Evolutionary conservation across 1,140 invertebrate species (phyloP).

Genomic region (Eulimnadia texana): DNA sequence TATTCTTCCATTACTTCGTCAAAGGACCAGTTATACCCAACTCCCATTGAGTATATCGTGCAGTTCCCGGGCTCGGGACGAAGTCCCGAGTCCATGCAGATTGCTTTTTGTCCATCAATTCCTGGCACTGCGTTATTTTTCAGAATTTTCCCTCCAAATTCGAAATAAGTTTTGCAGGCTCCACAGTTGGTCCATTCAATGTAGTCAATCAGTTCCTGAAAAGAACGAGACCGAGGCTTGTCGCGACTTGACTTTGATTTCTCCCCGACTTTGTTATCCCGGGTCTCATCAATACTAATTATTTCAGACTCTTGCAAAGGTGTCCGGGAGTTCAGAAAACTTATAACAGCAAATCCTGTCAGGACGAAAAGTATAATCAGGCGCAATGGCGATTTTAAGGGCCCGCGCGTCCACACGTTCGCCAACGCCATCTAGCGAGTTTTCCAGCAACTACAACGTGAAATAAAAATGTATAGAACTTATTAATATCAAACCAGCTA

Average conservation of each 20-base stretch:
- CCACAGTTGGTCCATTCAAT: neutral
- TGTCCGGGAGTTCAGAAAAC: too few species aligned
- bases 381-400: too few species aligned
- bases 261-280: neutral
- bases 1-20: conserved; percentile 21
- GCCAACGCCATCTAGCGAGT: too few species aligned
- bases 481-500: too few species aligned
- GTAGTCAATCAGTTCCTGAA: neutral
- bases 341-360: too few species aligned
- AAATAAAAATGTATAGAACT: too few species aligned
- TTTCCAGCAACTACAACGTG: too few species aligned
- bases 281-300: too few species aligned
- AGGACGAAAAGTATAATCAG: too few species aligned
- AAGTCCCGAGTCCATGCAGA: conserved; percentile 17
- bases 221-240: neutral
- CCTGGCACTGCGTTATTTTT: neutral
- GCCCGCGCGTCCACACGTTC: too few species aligned
- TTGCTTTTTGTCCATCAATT: conserved; percentile 11
- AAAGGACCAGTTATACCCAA: conserved; percentile 22
- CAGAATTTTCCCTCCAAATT: conserved; percentile 8
- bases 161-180: neutral
- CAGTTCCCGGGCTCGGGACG: conserved; percentile 13
- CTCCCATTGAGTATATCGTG: conserved; percentile 20
- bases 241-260: neutral
- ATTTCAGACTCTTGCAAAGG: too few species aligned